A percentile compares a stretch with the other conserved stretches of the same genome.
Evolutionary conservation across 2,797 vertebrate genomes (phyloP).

Genomic region (Dendrocincla tyrannina): DNA sequence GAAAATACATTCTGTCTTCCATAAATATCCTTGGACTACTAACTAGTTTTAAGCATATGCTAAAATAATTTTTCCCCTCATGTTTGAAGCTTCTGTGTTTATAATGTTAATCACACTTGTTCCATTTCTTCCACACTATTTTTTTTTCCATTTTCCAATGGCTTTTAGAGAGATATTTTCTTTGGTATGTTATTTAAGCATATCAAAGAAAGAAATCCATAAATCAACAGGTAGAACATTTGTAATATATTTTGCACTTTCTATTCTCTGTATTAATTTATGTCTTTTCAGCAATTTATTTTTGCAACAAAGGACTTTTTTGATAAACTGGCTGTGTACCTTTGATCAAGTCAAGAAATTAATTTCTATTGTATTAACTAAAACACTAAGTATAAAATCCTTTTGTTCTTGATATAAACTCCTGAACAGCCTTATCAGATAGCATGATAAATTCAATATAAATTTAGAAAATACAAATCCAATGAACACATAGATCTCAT

Average conservation of each 20-base stretch:
- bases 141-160: neutral
- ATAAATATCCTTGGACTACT: neutral
- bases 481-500: fast-evolving
- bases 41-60: neutral
- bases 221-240: neutral
- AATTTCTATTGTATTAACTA: neutral
- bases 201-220: neutral
- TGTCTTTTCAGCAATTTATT: neutral
- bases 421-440: neutral
- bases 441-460: neutral
- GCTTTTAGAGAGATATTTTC: neutral
- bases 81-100: neutral
- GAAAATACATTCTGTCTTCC: neutral
- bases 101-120: neutral
- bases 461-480: neutral
- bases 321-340: fast-evolving
- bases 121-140: neutral
- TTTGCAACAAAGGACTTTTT: neutral
- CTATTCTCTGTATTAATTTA: neutral
- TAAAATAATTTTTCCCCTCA: neutral
- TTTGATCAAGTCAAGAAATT: neutral
- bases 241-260: neutral
- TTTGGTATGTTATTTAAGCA: neutral
- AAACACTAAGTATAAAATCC: neutral
- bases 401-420: neutral